Conservation (phyloP, 1,140 invertebrate genomes). For the Papilio machaon region DNA sequence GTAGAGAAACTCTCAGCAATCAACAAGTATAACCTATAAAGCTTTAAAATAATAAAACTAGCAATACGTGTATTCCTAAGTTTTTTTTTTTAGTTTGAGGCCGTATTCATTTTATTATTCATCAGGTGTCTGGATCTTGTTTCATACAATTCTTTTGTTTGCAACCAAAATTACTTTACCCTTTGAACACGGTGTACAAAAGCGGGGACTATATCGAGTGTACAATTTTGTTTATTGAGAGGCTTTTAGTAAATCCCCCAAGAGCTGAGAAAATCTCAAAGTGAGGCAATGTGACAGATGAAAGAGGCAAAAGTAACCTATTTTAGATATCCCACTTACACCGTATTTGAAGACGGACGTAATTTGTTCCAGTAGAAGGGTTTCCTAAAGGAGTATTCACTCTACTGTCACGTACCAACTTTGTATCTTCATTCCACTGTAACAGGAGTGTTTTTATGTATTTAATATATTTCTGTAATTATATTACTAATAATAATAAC, state of each 20-base stretch:
- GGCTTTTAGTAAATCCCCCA: conserved; percentile 34
- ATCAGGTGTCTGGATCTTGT: conserved; percentile 7
- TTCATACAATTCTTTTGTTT: conserved; percentile 15
- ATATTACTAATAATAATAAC: no score
- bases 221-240: conserved; percentile 29
- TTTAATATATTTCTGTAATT: no score
- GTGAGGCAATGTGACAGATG: conserved; percentile 30
- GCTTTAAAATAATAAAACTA: not conserved
- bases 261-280: conserved; percentile 30
- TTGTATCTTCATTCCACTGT: conserved; percentile 2
- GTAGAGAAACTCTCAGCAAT: not conserved
- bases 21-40: not conserved
- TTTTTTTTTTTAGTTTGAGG: no score
- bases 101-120: conserved; percentile 2
- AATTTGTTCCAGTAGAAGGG: conserved; percentile 26
- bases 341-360: conserved; percentile 27
- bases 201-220: conserved; percentile 7
- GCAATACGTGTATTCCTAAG: not conserved
- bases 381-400: conserved; percentile 17
- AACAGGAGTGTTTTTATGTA: conserved; percentile 6
- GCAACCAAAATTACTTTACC: conserved; percentile 15
- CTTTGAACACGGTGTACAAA: conserved; percentile 29
- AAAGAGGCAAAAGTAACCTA: conserved; percentile 33
- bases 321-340: conserved; percentile 34
- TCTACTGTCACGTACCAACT: not conserved